A percentile compares a stretch with the other conserved stretches of the same genome.
These are phyloP conservation scores for Cavia porcellus DNA, from an alignment of 2,113 vertebrate species.

Conservation along the genomic window DNA sequence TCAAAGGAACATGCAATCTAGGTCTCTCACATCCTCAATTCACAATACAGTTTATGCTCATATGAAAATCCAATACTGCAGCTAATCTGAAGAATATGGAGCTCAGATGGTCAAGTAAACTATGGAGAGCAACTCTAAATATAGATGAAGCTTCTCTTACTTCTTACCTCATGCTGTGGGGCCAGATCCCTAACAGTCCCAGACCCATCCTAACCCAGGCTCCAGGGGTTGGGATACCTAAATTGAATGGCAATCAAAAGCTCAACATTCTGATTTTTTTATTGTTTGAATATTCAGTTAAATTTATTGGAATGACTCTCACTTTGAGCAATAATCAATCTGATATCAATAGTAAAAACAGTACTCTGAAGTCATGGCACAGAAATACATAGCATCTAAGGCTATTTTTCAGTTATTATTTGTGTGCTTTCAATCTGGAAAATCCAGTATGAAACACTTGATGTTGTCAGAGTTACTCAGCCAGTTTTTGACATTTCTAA, in stretches of 20 bases:
- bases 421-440: conserved; percentile 43
- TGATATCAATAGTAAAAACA: background rate
- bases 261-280: too few species aligned
- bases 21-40: background rate
- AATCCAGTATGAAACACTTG: conserved; percentile 17
- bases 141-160: background rate
- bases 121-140: background rate
- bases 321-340: conserved; percentile 25
- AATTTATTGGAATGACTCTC: conserved; percentile 55
- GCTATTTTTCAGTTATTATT: conserved; percentile 23
- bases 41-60: background rate
- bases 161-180: background rate
- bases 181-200: background rate
- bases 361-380: background rate
- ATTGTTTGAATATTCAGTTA: background rate
- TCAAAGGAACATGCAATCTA: background rate
- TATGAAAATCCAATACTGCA: background rate
- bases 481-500: background rate
- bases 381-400: background rate
- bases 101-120: background rate
- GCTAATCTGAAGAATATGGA: background rate
- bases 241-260: too few species aligned
- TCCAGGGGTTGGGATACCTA: background rate
- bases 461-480: background rate
- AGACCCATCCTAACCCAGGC: background rate